phyloP scores from a whole-genome alignment of 2,888 invertebrate species.

The Drosophila barbarae region DNA sequence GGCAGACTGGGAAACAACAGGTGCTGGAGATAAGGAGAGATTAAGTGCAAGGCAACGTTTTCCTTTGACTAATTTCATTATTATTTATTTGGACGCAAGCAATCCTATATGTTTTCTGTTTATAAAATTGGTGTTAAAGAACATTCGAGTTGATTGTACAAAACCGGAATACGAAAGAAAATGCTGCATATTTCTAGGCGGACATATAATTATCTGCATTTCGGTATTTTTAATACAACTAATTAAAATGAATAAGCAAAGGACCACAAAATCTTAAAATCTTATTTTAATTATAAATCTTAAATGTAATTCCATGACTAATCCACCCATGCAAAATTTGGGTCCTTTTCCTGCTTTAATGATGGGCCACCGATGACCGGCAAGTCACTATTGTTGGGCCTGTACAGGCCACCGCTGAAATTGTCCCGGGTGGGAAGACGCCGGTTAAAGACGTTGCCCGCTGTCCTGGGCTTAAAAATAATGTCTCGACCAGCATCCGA shows the following conservation, averaged over 20 bases:
- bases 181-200: not conserved
- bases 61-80: not conserved
- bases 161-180: no score
- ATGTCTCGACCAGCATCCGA: slow-evolving; percentile 46
- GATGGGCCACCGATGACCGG: slow-evolving; percentile 50
- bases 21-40: not conserved
- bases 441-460: slow-evolving; percentile 63
- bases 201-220: no score
- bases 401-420: slow-evolving; percentile 57
- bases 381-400: slow-evolving; percentile 68
- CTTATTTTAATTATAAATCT: no score
- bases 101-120: not conserved
- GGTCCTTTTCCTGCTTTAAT: slow-evolving; percentile 66
- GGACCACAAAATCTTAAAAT: no score
- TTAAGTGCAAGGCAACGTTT: not conserved
- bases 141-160: no score
- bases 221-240: no score
- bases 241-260: no score
- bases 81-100: not conserved
- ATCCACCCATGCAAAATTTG: slow-evolving; percentile 76
- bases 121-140: no score
- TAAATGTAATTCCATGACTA: not conserved
- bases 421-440: slow-evolving; percentile 54
- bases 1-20: slow-evolving; percentile 3
- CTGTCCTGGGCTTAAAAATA: slow-evolving; percentile 47